Conservation (phyloP, 2,888 invertebrate genomes). For the Eustalomyia histrio region DNA sequence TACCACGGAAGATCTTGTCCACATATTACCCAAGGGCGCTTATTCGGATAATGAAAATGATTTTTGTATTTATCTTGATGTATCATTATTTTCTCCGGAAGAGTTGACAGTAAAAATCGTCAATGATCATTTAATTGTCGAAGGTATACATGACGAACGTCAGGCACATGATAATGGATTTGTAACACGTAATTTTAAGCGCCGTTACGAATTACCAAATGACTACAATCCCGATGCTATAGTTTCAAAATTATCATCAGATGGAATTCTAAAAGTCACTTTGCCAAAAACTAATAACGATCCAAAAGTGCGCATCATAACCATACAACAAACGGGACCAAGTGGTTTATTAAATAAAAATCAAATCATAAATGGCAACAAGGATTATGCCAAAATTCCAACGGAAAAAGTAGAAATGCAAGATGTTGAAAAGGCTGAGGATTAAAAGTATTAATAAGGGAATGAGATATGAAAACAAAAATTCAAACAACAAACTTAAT, state of each 20-base stretch:
- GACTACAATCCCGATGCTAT: conserved; percentile 85
- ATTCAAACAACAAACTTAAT: too few species aligned
- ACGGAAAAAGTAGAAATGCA: too few species aligned
- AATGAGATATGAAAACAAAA: too few species aligned
- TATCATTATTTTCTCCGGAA: conserved; percentile 85
- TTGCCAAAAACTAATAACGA: conserved; percentile 81
- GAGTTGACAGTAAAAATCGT: conserved; percentile 86
- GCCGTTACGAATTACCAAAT: conserved; percentile 85
- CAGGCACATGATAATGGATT: conserved; percentile 85
- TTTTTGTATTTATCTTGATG: conserved; percentile 85
- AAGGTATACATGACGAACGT: conserved; percentile 87
- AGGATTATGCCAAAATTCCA: too few species aligned
- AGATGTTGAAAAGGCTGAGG: too few species aligned
- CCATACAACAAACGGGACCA: too few species aligned
- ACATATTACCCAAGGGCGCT: conserved; percentile 42
- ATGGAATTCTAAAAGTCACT: conserved; percentile 87
- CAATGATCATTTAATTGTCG: conserved; percentile 82
- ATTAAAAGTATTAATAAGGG: too few species aligned
- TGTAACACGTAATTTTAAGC: conserved; percentile 88
- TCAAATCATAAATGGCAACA: too few species aligned
- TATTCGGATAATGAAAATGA: conserved; percentile 80
- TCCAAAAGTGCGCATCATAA: too few species aligned
- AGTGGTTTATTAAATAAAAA: too few species aligned
- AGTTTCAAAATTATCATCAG: conserved; percentile 87
- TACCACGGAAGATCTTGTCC: conserved; percentile 66